A percentile compares a stretch with the other conserved stretches of the same genome.
phyloP scores from a whole-genome alignment of 1,140 invertebrate genomes.

The Drosophila suzukii region DNA sequence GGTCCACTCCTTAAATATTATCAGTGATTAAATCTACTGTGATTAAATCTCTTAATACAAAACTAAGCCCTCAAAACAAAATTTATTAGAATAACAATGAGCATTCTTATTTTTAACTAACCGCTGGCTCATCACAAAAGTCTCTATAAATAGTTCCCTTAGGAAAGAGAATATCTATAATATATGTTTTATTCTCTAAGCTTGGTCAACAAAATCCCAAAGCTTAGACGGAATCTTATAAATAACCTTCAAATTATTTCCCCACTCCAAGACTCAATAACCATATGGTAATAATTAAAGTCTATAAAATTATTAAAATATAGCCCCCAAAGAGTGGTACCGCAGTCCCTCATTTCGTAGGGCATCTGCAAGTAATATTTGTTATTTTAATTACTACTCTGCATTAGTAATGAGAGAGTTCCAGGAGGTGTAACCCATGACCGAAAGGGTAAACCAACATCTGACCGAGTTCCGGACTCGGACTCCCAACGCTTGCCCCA shows the following conservation, averaged over 20 bases:
- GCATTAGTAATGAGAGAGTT: conserved; percentile 48
- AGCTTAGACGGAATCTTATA: not conserved
- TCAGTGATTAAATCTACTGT: no score
- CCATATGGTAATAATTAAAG: not conserved
- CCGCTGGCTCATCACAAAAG: not conserved
- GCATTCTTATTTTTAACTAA: no score
- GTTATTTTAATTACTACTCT: conserved; percentile 42
- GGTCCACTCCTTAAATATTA: no score
- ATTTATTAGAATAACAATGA: no score
- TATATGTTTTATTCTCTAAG: no score
- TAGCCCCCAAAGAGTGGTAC: not conserved
- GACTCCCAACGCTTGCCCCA: not conserved
- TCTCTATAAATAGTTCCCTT: no score
- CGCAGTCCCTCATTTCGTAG: conserved; percentile 1
- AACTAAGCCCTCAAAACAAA: no score
- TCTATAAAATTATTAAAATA: not conserved
- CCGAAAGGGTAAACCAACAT: conserved; percentile 73
- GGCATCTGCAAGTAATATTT: conserved; percentile 35
- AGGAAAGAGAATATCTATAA: no score
- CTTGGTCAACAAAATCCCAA: no score
- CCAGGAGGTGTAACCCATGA: conserved; percentile 68
- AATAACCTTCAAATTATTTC: not conserved
- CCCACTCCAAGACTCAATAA: not conserved
- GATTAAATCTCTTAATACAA: no score
- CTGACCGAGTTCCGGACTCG: conserved; percentile 66